Evolutionary conservation across 2,113 vertebrate species (phyloP).

Genomic region (Uria aalge): DNA sequence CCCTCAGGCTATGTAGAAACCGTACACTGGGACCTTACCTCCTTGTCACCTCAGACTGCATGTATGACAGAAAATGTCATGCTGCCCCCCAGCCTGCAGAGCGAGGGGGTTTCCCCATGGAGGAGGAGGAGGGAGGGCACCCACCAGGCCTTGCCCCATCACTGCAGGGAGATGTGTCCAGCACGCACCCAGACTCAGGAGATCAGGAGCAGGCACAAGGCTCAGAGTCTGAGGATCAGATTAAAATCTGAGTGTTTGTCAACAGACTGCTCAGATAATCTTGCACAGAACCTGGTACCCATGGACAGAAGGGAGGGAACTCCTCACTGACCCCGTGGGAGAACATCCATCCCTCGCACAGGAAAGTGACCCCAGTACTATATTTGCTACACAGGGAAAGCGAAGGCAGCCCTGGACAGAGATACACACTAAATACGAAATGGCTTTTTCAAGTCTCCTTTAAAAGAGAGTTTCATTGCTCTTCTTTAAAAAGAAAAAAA

Average conservation of each 20-base stretch:
- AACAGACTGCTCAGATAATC: not conserved
- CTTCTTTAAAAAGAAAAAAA: not conserved
- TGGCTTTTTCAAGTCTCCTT: not conserved
- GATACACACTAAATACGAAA: not conserved
- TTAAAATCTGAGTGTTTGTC: not conserved
- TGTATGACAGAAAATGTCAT: not conserved
- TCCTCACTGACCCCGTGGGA: not conserved
- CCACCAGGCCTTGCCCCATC: not conserved
- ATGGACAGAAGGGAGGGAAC: not conserved
- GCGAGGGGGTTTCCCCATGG: rapidly evolving
- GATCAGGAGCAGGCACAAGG: rapidly evolving
- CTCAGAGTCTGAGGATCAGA: not conserved
- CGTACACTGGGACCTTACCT: not conserved
- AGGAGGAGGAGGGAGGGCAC: not conserved
- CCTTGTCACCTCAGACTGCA: not conserved
- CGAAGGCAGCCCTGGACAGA: not conserved
- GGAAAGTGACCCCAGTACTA: not conserved
- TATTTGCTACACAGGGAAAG: not conserved
- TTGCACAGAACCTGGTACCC: not conserved
- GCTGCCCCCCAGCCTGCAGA: not conserved
- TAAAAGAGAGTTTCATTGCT: not conserved
- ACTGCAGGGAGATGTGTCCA: not conserved
- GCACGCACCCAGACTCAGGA: rapidly evolving
- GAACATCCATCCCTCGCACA: not conserved
- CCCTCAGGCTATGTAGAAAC: rapidly evolving